A percentile compares a stretch with the other conserved stretches of the same genome.
Conservation (phyloP, 1,140 invertebrate species). For the Teleogryllus occipitalis region DNA sequence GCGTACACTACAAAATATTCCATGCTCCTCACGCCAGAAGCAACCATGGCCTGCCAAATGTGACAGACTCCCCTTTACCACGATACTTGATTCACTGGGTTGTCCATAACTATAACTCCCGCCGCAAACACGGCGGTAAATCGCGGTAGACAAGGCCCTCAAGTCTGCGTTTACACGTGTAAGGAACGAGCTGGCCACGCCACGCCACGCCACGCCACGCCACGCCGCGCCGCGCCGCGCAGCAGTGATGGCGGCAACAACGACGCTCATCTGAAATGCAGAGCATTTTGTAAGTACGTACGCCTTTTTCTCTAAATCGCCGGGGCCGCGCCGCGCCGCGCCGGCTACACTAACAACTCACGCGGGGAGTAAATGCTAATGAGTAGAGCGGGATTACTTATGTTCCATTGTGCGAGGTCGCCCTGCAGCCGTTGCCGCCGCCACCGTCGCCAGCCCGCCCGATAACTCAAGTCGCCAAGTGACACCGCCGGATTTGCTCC, state of each 20-base stretch:
- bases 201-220: too few species aligned
- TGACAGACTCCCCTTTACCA: too few species aligned
- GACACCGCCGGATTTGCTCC: not conserved
- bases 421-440: not conserved
- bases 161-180: not conserved
- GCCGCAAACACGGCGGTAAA: not conserved
- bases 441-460: not conserved
- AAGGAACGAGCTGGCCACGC: too few species aligned
- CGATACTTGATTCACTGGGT: too few species aligned
- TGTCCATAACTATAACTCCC: too few species aligned
- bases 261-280: not conserved
- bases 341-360: not conserved
- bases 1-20: too few species aligned
- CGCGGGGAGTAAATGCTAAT: not conserved
- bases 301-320: not conserved
- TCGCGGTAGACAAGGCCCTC: not conserved
- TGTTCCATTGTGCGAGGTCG: not conserved
- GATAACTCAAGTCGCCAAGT: not conserved
- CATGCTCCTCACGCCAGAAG: too few species aligned
- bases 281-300: not conserved
- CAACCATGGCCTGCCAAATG: too few species aligned
- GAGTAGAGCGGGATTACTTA: conserved; percentile 1
- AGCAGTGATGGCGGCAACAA: not conserved
- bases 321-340: too few species aligned
- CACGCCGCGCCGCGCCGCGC: too few species aligned